Base-by-base conservation (phyloP, 2,113 vertebrate genomes). In the Calypte anna region DNA sequence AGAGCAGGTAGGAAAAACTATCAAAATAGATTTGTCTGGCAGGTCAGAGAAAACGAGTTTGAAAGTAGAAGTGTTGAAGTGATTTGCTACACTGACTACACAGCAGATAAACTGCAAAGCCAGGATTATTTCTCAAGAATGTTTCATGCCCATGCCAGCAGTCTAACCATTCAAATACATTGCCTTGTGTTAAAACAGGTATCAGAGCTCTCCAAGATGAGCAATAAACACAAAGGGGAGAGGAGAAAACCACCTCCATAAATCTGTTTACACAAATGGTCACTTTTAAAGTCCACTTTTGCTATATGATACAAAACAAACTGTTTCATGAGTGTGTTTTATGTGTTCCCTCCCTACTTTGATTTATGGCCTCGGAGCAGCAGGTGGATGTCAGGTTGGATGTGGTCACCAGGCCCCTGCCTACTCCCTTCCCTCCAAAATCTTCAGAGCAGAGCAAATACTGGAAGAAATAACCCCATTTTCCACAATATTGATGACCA, bases 281-380 rank as follows among this genome's bases (percentile, higher is more conserved):
- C 78, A 46, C 82, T 82, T 92, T 86, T 33, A 82, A 85, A 86
- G 91, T 12, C 75, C 82, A 91, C 91, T 84, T 88, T 58, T 70
- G 81, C 72, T 83, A 48, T 11, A 24, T 19, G 69, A 92, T 33
- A 76, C 82, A 68, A 91, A 91, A 70, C 7, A n/a, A 83, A 88
- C 36, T 4, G 7, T 57, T 73, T 63, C 6, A 43, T 17, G 75
- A 91, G 44, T 7, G 36, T 25, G 63, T 86, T 96, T 91, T 24
- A 81, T 30, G 68, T 6, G 9, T 66, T 64, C 57, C 36, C 78
- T 81, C 51, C 79, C 69, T 43, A 2, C 57, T 67, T 4, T 64
- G 93, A 92, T 95, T 84, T 30, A 67, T 5, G n/a, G n/a, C 30
- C 75, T 9, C 0, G 55, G 62, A 73, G 83, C 82, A 77, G 63